These are phyloP conservation scores for Phrynocephalus guinanensis DNA, from an alignment of 2,797 vertebrate genomes.

Conservation along the genomic window DNA sequence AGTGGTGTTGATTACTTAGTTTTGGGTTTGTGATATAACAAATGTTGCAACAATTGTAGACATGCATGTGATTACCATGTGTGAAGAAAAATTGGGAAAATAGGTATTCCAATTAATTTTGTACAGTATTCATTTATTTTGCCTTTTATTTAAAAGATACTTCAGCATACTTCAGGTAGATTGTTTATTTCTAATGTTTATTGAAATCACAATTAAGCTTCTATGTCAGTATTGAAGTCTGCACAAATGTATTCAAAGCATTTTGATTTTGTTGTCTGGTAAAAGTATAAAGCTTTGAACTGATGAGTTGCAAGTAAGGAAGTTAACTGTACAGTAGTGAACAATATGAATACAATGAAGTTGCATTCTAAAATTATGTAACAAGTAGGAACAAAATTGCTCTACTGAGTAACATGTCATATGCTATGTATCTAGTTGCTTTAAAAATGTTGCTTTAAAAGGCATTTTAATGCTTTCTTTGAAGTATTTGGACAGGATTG, in stretches of 20 bases:
- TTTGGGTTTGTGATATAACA: neutral
- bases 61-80: neutral
- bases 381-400: too few species aligned
- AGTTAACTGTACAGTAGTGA: too few species aligned
- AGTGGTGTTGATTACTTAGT: neutral
- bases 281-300: too few species aligned
- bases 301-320: too few species aligned
- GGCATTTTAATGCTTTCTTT: too few species aligned
- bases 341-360: too few species aligned
- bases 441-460: too few species aligned
- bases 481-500: too few species aligned
- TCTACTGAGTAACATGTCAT: too few species aligned
- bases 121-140: neutral
- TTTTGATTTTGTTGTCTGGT: too few species aligned
- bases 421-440: too few species aligned
- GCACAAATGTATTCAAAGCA: neutral
- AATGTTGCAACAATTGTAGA: neutral
- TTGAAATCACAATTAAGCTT: neutral
- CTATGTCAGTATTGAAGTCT: neutral
- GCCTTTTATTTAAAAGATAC: neutral
- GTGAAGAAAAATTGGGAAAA: neutral
- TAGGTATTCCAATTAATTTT: neutral
- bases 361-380: too few species aligned
- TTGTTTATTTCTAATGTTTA: neutral
- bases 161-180: neutral